phyloP scores from a whole-genome alignment of 2,113 vertebrate genomes.

The Pygathrix nemaeus region DNA sequence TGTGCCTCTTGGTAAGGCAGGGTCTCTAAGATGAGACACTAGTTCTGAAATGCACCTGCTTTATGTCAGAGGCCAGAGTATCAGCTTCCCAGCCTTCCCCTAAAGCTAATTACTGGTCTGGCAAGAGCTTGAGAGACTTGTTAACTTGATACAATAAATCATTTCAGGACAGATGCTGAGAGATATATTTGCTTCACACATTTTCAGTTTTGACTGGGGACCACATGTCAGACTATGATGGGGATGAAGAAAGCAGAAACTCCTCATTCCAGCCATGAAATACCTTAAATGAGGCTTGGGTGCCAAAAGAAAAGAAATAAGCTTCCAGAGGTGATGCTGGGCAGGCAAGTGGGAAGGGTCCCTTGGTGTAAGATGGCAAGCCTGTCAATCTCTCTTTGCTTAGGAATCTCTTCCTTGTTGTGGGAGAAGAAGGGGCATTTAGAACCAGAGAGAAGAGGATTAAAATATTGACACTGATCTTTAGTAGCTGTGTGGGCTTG shows the following conservation, averaged over 20 bases:
- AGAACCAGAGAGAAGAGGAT: too few species aligned
- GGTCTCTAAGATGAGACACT: rapidly evolving
- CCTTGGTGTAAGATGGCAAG: rapidly evolving
- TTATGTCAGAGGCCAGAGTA: background rate
- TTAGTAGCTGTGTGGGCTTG: background rate
- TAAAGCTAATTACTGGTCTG: background rate
- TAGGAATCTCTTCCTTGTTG: background rate
- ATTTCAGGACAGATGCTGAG: background rate
- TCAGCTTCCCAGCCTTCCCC: background rate
- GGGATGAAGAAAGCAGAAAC: background rate
- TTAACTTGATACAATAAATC: background rate
- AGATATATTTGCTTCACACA: background rate
- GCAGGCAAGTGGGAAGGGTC: background rate
- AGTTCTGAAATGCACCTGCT: background rate
- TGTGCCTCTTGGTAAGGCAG: background rate
- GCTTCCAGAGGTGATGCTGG: too few species aligned
- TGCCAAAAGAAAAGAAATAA: too few species aligned
- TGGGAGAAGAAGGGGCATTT: background rate
- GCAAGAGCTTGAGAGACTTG: background rate
- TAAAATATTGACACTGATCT: rapidly evolving
- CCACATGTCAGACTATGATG: background rate
- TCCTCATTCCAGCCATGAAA: background rate
- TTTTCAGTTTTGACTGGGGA: background rate
- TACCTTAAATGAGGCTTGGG: background rate
- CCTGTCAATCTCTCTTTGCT: background rate